Conservation (phyloP, 30 jellyfish, hydroid and myxozoan species). For the Clytia hemisphaerica region DNA sequence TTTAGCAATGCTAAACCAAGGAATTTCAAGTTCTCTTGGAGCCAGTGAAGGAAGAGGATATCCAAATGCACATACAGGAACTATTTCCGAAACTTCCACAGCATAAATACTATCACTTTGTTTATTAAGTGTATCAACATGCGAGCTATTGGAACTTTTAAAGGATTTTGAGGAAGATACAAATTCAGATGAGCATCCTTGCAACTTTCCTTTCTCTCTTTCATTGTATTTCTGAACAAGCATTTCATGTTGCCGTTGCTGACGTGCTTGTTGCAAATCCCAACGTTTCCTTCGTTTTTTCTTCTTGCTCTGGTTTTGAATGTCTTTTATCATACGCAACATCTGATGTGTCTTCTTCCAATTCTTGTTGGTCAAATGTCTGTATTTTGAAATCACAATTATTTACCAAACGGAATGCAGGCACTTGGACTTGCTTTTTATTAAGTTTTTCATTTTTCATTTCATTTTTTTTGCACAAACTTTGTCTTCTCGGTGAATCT, state of each 20-base stretch:
- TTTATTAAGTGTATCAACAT: no score
- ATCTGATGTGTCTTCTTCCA: slow-evolving; percentile 3
- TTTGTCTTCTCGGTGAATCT: no score
- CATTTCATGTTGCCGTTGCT: slow-evolving; percentile 71
- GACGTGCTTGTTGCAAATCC: slow-evolving; percentile 82
- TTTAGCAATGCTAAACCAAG: slow-evolving; percentile 88
- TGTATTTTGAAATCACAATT: no score
- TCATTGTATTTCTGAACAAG: slow-evolving; percentile 57
- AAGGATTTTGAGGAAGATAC: not conserved
- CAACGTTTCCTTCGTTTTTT: slow-evolving; percentile 36
- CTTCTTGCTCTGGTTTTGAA: slow-evolving; percentile 22
- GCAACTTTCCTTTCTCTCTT: slow-evolving; percentile 40
- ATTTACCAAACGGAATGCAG: no score
- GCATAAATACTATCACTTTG: no score
- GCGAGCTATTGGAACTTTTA: not conserved
- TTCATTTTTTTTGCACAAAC: no score
- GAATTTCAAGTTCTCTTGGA: slow-evolving; percentile 78
- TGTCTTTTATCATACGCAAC: slow-evolving; percentile 16
- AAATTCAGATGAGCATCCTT: not conserved
- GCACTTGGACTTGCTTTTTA: no score
- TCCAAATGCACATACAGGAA: slow-evolving; percentile 87
- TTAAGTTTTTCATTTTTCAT: no score
- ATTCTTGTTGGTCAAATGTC: no score
- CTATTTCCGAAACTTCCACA: slow-evolving; percentile 53
- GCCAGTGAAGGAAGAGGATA: slow-evolving; percentile 54